Percentiles rank a stretch among this genome's conserved stretches.
These are phyloP conservation scores for Neodontobutis hainanensis DNA, from an alignment of 2,113 vertebrate genomes.

Conservation along the genomic window DNA sequence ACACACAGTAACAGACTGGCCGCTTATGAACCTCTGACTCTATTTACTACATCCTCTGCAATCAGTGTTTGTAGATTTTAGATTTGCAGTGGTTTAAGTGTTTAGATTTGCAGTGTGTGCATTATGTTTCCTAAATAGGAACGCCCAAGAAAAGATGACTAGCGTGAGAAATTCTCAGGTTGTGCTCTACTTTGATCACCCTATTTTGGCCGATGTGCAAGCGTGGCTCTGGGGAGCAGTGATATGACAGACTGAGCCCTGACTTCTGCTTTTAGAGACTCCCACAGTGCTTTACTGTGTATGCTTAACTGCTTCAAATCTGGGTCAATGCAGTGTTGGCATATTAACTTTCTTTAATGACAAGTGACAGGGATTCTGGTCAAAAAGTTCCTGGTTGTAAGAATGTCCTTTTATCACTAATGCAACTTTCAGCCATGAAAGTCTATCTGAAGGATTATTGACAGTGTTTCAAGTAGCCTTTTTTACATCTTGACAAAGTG, in stretches of 20 bases:
- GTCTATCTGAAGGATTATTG: slow-evolving; percentile 25
- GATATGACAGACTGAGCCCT: slow-evolving; percentile 60
- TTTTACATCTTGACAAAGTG: neutral
- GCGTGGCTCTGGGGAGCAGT: slow-evolving; percentile 44
- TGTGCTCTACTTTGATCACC: slow-evolving; percentile 52
- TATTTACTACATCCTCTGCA: neutral
- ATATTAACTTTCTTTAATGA: slow-evolving; percentile 58
- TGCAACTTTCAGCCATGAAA: slow-evolving; percentile 26
- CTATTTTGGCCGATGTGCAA: slow-evolving; percentile 44
- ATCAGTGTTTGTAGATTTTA: slow-evolving; percentile 11
- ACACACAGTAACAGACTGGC: too few relatives aligned
- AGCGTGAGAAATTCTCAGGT: slow-evolving; percentile 52
- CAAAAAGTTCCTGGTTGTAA: slow-evolving; percentile 34
- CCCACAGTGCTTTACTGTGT: slow-evolving; percentile 23
- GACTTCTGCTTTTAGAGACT: slow-evolving; percentile 59
- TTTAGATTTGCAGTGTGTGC: slow-evolving; percentile 11
- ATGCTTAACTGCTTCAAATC: slow-evolving; percentile 55
- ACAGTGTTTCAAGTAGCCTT: too few relatives aligned
- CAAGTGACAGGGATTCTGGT: slow-evolving; percentile 56
- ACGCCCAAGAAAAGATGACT: slow-evolving; percentile 22
- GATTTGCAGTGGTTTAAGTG: neutral
- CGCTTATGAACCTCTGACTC: neutral
- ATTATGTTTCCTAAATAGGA: slow-evolving; percentile 29
- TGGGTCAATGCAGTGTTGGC: slow-evolving; percentile 61
- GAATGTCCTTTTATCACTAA: slow-evolving; percentile 31